A percentile compares a stretch with the other conserved stretches of the same genome.
These are phyloP conservation scores for Subanguina moxae DNA, from an alignment of 1,140 invertebrate species.

Conservation along the genomic window DNA sequence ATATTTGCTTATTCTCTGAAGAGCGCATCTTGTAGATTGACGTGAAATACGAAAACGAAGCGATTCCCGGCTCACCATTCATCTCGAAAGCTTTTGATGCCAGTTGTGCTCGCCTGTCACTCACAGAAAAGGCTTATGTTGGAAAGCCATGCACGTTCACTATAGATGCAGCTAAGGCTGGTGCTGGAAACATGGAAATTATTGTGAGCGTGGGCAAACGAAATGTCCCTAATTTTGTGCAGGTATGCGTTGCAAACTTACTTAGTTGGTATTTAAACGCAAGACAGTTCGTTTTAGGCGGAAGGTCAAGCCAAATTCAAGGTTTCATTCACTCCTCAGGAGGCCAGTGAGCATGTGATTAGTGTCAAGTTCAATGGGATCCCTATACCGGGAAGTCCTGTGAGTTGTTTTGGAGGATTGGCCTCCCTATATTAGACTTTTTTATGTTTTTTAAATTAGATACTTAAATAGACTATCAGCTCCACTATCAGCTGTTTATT, in stretches of 20 bases:
- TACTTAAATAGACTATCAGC: background rate
- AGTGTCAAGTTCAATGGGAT: conserved; percentile 93
- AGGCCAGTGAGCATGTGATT: conserved; percentile 68
- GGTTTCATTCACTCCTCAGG: conserved; percentile 93
- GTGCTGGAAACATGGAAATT: conserved; percentile 69
- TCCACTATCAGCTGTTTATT: too few species aligned
- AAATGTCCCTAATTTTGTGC: conserved; percentile 96
- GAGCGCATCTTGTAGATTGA: conserved; percentile 86
- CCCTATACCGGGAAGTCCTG: conserved; percentile 71
- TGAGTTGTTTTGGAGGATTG: conserved; percentile 56
- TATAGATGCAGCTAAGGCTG: conserved; percentile 64
- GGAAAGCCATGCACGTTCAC: conserved; percentile 63
- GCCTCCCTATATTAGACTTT: conserved; percentile 6
- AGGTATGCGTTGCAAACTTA: background rate
- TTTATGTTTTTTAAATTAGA: background rate
- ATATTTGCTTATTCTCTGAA: background rate
- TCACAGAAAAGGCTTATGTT: conserved; percentile 79
- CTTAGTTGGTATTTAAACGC: background rate
- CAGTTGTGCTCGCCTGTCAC: conserved; percentile 80
- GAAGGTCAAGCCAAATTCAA: conserved; percentile 90
- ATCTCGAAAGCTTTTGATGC: conserved; percentile 90
- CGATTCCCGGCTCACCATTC: conserved; percentile 88
- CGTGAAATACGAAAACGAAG: conserved; percentile 73
- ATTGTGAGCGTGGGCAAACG: conserved; percentile 93
- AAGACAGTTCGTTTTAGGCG: conserved; percentile 66